A percentile compares a stretch with the other conserved stretches of the same genome.
Conservation (phyloP, 2,797 vertebrate species). For the Myotis daubentonii region DNA sequence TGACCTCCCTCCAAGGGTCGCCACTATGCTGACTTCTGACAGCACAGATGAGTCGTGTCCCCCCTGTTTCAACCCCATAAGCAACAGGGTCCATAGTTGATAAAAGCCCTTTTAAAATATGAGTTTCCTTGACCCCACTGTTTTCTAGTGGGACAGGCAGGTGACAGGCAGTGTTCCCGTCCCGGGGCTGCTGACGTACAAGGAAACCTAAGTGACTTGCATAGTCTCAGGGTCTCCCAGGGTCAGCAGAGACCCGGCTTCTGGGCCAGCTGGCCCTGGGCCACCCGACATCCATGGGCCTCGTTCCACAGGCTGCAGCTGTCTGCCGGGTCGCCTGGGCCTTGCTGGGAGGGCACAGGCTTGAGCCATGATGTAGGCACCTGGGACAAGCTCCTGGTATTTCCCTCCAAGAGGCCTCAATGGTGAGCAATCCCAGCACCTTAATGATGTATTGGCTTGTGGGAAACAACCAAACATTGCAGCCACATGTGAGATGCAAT, state of each 20-base stretch:
- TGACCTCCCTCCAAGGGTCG: not conserved
- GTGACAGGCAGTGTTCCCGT: not conserved
- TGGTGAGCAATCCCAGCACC: not conserved
- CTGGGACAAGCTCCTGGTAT: not conserved
- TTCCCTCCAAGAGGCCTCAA: not conserved
- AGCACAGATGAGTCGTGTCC: not conserved
- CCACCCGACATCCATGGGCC: not conserved
- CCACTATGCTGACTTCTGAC: not conserved
- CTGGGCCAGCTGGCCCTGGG: not conserved
- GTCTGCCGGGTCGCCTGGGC: not conserved
- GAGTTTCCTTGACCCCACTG: not conserved
- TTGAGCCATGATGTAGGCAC: not conserved
- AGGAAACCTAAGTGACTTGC: not conserved
- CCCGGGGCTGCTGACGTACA: not conserved
- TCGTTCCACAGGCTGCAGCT: not conserved
- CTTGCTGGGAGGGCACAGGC: not conserved
- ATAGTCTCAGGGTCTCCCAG: not conserved
- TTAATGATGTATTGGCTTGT: not conserved
- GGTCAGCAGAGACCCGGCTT: not conserved
- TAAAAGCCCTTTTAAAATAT: not conserved
- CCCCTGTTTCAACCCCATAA: not conserved
- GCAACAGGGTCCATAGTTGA: not conserved
- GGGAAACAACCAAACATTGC: not conserved
- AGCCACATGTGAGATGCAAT: not conserved
- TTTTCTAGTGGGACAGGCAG: not conserved